Conservation (phyloP, 1,140 invertebrate species). For the Hyposmocoma kahamanoa region DNA sequence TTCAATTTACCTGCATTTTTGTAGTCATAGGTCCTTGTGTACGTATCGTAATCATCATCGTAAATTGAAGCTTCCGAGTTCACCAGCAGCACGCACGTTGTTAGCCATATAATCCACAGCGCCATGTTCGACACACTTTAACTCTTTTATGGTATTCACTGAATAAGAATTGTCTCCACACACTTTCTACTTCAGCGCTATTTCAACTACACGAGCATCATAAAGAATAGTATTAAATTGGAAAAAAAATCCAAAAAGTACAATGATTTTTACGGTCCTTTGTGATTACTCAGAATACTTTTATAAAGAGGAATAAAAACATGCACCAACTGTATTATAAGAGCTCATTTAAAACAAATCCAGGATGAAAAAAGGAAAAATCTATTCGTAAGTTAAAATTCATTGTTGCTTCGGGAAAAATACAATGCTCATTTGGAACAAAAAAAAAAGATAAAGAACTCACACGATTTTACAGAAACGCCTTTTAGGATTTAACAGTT, state of each 20-base stretch:
- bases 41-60: conserved; percentile 60
- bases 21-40: conserved; percentile 55
- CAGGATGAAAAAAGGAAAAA: no score
- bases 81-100: conserved; percentile 23
- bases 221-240: background rate
- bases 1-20: conserved; percentile 40
- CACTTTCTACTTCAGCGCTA: conserved; percentile 11
- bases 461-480: background rate
- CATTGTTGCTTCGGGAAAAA: no score
- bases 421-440: no score
- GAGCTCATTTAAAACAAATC: no score
- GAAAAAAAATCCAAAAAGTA: background rate
- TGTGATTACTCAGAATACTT: no score
- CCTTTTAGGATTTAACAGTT: background rate
- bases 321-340: no score
- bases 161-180: conserved; percentile 3
- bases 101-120: conserved; percentile 30
- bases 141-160: conserved; percentile 12
- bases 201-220: background rate
- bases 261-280: conserved; percentile 24
- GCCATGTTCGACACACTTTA: conserved; percentile 23
- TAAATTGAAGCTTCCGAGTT: conserved; percentile 41
- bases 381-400: no score
- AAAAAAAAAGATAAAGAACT: no score
- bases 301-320: no score